A percentile compares a stretch with the other conserved stretches of the same genome.
These are phyloP conservation scores for Mycetomoellerius zeteki DNA, from an alignment of 1,140 invertebrate species.

Conservation along the genomic window DNA sequence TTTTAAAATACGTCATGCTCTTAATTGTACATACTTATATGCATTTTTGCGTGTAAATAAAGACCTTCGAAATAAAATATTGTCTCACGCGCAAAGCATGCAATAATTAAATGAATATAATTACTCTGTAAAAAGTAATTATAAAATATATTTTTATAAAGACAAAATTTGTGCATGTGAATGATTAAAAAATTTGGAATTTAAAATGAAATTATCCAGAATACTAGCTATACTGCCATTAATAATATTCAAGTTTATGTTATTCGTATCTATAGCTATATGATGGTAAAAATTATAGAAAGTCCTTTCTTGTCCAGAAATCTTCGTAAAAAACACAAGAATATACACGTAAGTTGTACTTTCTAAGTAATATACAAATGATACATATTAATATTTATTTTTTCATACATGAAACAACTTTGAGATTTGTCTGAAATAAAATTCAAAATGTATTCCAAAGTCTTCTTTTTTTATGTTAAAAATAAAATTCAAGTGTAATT, in stretches of 20 bases:
- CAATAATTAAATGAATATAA: not conserved
- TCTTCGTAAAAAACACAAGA: not conserved
- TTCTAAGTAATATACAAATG: not conserved
- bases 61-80: not conserved
- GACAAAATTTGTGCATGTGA: not conserved
- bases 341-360: not conserved
- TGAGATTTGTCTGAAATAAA: not conserved
- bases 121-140: conserved; percentile 13
- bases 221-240: not conserved
- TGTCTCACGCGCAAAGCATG: not conserved
- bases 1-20: conserved; percentile 23
- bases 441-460: not conserved
- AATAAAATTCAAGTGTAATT: not conserved
- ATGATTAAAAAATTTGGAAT: not conserved
- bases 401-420: not conserved
- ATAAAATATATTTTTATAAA: not conserved
- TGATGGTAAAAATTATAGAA: conserved; percentile 11
- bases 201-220: not conserved
- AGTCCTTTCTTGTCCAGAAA: not conserved
- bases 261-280: conserved; percentile 12
- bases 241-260: not conserved
- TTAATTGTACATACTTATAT: not conserved
- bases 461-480: not conserved
- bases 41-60: not conserved
- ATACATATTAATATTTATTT: not conserved